Base-by-base conservation (phyloP, 2,113 vertebrate genomes). In the Labrus mixtus region DNA sequence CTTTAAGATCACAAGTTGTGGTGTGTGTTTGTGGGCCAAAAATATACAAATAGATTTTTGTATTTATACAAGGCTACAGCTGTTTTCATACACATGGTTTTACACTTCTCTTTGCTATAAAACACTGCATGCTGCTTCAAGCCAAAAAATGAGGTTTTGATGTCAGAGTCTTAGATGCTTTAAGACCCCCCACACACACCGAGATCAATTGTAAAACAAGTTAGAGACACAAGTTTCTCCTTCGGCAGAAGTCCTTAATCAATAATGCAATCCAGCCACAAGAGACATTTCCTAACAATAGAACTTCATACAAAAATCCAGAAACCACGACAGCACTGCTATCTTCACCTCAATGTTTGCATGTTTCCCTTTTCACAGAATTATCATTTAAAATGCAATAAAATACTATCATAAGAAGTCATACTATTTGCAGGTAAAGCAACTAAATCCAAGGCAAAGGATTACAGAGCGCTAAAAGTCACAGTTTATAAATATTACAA, bases 21-120 rank as follows among this genome's bases (percentile, higher is more conserved):
- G 13, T 5, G 15, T 5, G 15, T 19, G 46, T 17, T 48, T 48
- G 16, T 15, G 4, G 43, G 43, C 15, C 43, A 33, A 33, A 33
- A 33, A 39, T 17, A 39, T 13, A 50, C 51, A 36, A 56, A 37
- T 1, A 15, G 11, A 41, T 10, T 57, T 7, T 36, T 58, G 16
- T 22, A 37, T 57, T 23, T 36, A 12, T 4, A 36, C 19, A 50
- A 3, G 22, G 37, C 20, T 51, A 56, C 20, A n/a, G 48, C 56
- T 58, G 45, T 70, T 75, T 71, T 66, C 33, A 67, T 39, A 61
- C 9, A 45, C 66, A 50, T 41, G 39, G 8, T 41, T 41, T 41
- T 10, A 22, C 12, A 54, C 22, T 43, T 8, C 50, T 68, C 16
- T 60, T 73, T 55, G 48, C 45, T n/a, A 1, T 54, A n/a, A 61